Evolutionary conservation across 2,113 vertebrate genomes (phyloP).

Genomic region (Plestiodon gilberti): DNA sequence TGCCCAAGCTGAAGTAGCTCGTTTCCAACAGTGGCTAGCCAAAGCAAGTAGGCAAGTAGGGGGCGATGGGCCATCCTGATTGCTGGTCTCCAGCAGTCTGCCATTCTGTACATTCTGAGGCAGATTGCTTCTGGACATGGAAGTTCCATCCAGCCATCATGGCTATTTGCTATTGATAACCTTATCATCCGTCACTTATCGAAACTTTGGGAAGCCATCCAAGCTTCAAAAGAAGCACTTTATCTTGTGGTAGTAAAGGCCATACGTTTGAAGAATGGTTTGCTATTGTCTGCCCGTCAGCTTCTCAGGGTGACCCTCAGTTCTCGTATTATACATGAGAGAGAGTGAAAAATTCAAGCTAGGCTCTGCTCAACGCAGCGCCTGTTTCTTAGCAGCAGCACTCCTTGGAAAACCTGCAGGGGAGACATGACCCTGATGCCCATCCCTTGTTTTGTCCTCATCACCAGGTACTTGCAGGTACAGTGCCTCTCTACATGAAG

Average conservation of each 20-base stretch:
- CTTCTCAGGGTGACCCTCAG: not conserved
- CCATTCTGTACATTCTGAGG: not conserved
- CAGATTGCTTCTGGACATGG: not conserved
- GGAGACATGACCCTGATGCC: no score
- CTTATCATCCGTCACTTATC: not conserved
- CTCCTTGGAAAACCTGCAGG: no score
- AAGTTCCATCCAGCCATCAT: not conserved
- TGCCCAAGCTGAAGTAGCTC: no score
- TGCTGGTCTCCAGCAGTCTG: not conserved
- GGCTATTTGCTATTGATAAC: not conserved
- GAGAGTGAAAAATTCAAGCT: no score
- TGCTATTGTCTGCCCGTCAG: not conserved
- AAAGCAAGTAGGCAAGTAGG: not conserved
- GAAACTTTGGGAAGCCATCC: not conserved
- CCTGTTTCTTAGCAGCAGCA: no score
- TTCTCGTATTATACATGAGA: no score
- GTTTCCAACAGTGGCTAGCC: not conserved
- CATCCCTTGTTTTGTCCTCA: no score
- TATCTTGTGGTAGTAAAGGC: no score
- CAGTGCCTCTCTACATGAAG: not conserved
- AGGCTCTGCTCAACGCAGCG: no score
- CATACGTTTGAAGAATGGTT: not conserved
- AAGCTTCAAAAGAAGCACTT: not conserved
- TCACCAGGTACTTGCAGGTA: not conserved
- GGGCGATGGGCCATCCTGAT: not conserved